phyloP scores from a whole-genome alignment of 2,888 invertebrate species.

The Tethea ocularis region DNA sequence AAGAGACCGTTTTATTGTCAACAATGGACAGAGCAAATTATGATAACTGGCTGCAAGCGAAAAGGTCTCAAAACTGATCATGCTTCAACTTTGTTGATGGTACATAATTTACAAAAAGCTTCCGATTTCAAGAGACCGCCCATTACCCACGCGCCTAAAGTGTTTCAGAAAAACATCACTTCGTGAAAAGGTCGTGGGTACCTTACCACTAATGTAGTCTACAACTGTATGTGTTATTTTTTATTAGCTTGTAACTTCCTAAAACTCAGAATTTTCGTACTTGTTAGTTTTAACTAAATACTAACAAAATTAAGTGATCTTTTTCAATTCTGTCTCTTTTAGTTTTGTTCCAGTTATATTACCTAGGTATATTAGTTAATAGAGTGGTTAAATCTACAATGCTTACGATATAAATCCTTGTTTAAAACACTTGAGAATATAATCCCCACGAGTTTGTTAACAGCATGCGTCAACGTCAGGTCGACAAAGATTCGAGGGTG shows the following conservation, averaged over 20 bases:
- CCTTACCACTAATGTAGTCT: not conserved
- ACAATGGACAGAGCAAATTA: no score
- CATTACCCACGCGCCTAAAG: slow-evolving; percentile 35
- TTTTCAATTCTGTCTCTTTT: no score
- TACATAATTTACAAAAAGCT: slow-evolving; percentile 43
- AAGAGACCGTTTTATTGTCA: no score
- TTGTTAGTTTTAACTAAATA: no score
- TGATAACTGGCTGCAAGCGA: no score
- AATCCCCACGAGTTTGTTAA: not conserved
- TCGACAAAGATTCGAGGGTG: slow-evolving; percentile 36
- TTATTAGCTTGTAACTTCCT: no score
- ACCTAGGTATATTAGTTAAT: not conserved
- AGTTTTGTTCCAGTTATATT: not conserved
- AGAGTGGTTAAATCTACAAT: not conserved
- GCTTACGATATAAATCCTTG: not conserved
- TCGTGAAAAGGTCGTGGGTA: not conserved
- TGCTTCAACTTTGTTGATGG: no score
- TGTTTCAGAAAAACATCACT: slow-evolving; percentile 37
- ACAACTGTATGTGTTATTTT: no score
- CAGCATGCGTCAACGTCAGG: slow-evolving; percentile 18
- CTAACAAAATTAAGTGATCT: no score
- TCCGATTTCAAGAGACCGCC: slow-evolving; percentile 42
- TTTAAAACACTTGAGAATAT: not conserved
- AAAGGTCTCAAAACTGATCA: no score
- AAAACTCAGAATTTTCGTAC: no score